Conservation (phyloP, 1,140 invertebrate species). For the Ceratina japonica region DNA sequence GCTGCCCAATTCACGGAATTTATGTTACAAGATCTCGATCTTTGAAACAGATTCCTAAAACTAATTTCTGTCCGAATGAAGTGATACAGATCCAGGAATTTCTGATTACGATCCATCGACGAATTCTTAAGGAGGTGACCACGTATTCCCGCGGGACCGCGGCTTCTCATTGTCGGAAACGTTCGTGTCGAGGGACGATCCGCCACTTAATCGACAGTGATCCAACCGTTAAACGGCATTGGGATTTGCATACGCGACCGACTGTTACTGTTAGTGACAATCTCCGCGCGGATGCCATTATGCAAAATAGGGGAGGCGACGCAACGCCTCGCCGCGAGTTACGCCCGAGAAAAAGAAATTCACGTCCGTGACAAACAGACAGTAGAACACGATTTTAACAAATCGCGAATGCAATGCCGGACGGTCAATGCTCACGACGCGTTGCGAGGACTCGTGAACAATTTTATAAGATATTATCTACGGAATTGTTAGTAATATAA, state of each 20-base stretch:
- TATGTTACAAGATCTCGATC: not conserved
- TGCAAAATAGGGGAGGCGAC: slow-evolving; percentile 13
- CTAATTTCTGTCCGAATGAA: slow-evolving; percentile 5
- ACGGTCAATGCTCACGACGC: too few species aligned
- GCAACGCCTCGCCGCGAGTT: not conserved
- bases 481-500: too few species aligned
- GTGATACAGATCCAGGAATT: not conserved
- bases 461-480: too few species aligned
- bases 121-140: too few species aligned
- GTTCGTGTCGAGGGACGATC: slow-evolving; percentile 1
- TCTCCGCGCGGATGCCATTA: slow-evolving; percentile 23
- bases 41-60: not conserved
- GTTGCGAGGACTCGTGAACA: too few species aligned
- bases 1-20: not conserved
- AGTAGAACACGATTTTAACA: too few species aligned
- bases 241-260: slow-evolving; percentile 11
- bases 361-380: too few species aligned
- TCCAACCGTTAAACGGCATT: slow-evolving; percentile 2
- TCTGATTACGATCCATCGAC: too few species aligned
- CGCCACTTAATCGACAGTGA: slow-evolving; percentile 20
- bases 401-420: too few species aligned
- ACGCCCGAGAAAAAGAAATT: not conserved
- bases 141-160: too few species aligned
- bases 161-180: too few species aligned
- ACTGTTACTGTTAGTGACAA: not conserved